Conservation (phyloP, 2,888 invertebrate genomes). For the Nephrotoma guestfalica region DNA sequence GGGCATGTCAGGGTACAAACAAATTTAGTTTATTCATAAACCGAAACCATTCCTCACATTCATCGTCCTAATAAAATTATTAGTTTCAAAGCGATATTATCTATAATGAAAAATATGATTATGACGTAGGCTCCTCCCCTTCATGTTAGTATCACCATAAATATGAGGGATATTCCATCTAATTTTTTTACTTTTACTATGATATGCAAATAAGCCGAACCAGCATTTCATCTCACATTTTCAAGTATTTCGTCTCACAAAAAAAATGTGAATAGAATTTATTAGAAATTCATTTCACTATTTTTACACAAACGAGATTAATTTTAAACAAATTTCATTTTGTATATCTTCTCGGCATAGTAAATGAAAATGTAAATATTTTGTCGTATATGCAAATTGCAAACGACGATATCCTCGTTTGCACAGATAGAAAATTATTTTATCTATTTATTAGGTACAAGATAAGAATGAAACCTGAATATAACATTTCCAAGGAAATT, state of each 20-base stretch:
- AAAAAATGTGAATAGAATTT: background rate
- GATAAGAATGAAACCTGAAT: background rate
- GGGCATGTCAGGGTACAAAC: too few relatives aligned
- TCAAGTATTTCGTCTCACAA: background rate
- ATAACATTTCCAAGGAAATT: background rate
- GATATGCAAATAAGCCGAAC: background rate
- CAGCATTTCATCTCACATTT: background rate
- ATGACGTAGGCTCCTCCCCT: background rate
- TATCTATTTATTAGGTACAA: background rate
- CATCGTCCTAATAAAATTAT: background rate
- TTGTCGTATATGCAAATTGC: background rate
- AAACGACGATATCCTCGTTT: background rate
- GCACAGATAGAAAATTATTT: background rate
- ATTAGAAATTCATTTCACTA: background rate
- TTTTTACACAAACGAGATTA: background rate
- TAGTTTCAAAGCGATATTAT: background rate
- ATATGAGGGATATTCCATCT: background rate
- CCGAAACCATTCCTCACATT: background rate
- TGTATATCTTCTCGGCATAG: background rate
- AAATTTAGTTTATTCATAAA: background rate
- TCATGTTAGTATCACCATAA: background rate
- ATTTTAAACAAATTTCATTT: background rate
- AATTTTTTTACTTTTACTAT: background rate
- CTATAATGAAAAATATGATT: background rate
- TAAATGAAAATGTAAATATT: background rate